phyloP scores from a whole-genome alignment of 2,113 vertebrate genomes.

The Oryzias curvinotus region DNA sequence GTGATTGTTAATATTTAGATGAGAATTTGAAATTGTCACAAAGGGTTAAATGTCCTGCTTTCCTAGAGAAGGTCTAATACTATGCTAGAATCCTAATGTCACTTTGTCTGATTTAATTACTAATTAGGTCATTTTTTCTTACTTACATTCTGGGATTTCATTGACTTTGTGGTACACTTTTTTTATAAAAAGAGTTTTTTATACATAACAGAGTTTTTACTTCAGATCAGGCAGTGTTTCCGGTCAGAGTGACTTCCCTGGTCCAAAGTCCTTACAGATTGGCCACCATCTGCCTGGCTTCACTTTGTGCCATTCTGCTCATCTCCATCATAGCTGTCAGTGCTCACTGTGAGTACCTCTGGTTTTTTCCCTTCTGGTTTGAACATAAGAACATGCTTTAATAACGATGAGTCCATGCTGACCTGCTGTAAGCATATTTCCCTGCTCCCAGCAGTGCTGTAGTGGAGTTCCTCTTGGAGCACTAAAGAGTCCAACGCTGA shows the following conservation, averaged over 20 bases:
- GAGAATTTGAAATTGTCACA: no score
- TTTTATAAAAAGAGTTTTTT: background rate
- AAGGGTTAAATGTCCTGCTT: no score
- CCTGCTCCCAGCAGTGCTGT: no score
- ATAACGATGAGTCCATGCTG: background rate
- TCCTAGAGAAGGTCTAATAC: no score
- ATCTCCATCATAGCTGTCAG: constrained; percentile 56
- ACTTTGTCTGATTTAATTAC: no score
- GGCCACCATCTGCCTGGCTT: constrained; percentile 46
- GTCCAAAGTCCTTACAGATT: constrained; percentile 37
- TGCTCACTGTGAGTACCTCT: constrained; percentile 48
- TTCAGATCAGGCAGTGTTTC: constrained; percentile 11
- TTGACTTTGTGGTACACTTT: background rate
- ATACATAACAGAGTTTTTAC: background rate
- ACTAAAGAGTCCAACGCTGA: no score
- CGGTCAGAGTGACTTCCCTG: background rate
- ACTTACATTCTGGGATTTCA: no score
- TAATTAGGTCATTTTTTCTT: no score
- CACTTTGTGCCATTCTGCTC: constrained; percentile 53
- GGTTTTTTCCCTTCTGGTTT: background rate
- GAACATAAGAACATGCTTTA: background rate
- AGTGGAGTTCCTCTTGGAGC: no score
- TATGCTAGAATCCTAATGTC: no score
- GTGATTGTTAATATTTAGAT: no score
- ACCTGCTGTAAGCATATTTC: background rate